These are phyloP conservation scores for Oncorhynchus masou DNA, from an alignment of 2,113 vertebrate species.

Conservation along the genomic window DNA sequence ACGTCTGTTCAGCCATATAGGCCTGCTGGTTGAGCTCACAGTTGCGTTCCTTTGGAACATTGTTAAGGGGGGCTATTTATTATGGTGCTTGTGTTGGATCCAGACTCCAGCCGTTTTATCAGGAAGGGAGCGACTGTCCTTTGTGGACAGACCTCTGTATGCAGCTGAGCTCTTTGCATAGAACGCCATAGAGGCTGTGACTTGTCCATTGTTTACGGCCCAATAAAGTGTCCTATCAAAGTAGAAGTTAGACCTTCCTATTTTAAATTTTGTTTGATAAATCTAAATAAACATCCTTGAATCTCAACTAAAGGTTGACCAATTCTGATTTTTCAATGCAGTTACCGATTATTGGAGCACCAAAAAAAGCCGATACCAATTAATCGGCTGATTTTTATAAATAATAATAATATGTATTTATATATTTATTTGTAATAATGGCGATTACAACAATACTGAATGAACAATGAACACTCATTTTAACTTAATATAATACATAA, in stretches of 20 bases:
- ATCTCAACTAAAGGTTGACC: no score
- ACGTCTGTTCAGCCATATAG: background rate
- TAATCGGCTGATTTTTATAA: no score
- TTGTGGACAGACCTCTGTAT: constrained; percentile 6
- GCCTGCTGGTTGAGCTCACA: background rate
- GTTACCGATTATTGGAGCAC: no score
- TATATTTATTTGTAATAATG: no score
- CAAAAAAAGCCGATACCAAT: no score
- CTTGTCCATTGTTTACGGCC: background rate
- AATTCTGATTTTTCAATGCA: no score
- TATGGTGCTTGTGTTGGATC: constrained; percentile 16
- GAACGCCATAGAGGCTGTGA: background rate
- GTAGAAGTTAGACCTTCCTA: background rate
- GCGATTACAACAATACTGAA: no score
- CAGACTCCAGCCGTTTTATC: constrained; percentile 12
- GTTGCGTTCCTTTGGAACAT: background rate
- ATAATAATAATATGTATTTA: no score
- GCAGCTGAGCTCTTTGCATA: constrained; percentile 1
- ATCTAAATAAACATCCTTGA: background rate
- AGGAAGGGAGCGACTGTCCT: constrained; percentile 23
- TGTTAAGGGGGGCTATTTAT: constrained; percentile 9
- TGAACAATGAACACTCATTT: no score
- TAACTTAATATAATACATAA: no score
- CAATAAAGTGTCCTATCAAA: constrained; percentile 5
- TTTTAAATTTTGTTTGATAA: background rate